Evolutionary conservation across 1,140 invertebrate species (phyloP).

Genomic region (Drosophila kohkoa): DNA sequence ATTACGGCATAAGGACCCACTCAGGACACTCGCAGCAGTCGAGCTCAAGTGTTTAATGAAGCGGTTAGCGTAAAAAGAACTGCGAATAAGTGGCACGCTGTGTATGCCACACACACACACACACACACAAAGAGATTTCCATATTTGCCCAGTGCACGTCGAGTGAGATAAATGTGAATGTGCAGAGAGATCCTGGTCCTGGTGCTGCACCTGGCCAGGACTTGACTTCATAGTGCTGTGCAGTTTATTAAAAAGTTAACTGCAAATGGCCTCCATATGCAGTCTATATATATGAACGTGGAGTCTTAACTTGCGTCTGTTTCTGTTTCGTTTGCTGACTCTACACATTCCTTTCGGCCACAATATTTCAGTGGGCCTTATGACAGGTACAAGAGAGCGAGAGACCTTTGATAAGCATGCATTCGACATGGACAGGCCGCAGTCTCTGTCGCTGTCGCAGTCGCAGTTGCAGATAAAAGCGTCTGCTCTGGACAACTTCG

Average conservation of each 20-base stretch:
- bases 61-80: conserved; percentile 45
- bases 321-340: conserved; percentile 6
- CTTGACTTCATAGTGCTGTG: background rate
- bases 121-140: background rate
- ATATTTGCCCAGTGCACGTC: conserved; percentile 43
- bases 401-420: conserved; percentile 71
- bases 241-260: conserved; percentile 40
- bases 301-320: background rate
- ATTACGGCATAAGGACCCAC: conserved; percentile 65
- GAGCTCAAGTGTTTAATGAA: conserved; percentile 74
- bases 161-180: conserved; percentile 70
- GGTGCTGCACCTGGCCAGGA: background rate
- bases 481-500: background rate
- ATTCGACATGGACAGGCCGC: conserved; percentile 37
- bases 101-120: background rate
- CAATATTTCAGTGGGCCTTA: conserved; percentile 79
- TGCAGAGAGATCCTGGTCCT: conserved; percentile 24
- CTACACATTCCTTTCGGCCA: conserved; percentile 31
- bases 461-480: conserved; percentile 63
- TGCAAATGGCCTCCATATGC: conserved; percentile 21
- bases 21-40: conserved; percentile 46
- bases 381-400: conserved; percentile 74
- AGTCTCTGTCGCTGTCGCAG: conserved; percentile 5
- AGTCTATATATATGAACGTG: background rate
- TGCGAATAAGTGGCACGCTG: background rate